Evolutionary conservation across 2,797 vertebrate species (phyloP), one percentile per base, ranked within the genome.

Genomic region (Lacerta bilineata): DNA sequence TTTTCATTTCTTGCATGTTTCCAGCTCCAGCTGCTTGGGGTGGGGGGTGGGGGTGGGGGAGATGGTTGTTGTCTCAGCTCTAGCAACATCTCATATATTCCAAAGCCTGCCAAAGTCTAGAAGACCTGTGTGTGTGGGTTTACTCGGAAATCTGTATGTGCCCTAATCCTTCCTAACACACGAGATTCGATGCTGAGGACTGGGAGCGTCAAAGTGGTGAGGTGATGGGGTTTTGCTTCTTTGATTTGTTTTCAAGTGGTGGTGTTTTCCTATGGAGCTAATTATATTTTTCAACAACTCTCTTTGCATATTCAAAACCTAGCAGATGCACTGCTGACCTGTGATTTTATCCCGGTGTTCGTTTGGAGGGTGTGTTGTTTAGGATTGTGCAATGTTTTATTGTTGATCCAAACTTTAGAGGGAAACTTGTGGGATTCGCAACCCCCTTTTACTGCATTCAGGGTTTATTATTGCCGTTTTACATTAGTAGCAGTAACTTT

Each of bases 351-450:
- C 0, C 3, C 74, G 74, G 6, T 3, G 43, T 80, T 83, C 66
- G 46, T 23, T 1, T 88, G 85, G 83, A 2, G 0, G 0, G 61
- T 68, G 36, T 75, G 75, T 85, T 64, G 82, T 25, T 86, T 71
- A 85, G 0, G 20, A 74, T 61, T 39, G 3, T 59, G 25, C 39
- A 17, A 0, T 2, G 43, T 81, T 90, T 90, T 66, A 80, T 88
- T 64, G 41, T 83, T n/a, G 59, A 80, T 7, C 25, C 41, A 9
- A 92, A 88, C 69, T 94, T 93, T 0, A 0, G 50, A 83, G 59
- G 18, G 15, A 94, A 81, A 87, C 71, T 39, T 79, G n/a, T 43
- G 81, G 86, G 41, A 64, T 85, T 88, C 85, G 36, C 80, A 88
- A 36, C 69, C 59, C 68, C 17, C 59, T 18, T 20, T 11, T 66